Evolutionary conservation across 2,113 vertebrate genomes (phyloP).

Genomic region (Lycocorax pyrrhopterus): DNA sequence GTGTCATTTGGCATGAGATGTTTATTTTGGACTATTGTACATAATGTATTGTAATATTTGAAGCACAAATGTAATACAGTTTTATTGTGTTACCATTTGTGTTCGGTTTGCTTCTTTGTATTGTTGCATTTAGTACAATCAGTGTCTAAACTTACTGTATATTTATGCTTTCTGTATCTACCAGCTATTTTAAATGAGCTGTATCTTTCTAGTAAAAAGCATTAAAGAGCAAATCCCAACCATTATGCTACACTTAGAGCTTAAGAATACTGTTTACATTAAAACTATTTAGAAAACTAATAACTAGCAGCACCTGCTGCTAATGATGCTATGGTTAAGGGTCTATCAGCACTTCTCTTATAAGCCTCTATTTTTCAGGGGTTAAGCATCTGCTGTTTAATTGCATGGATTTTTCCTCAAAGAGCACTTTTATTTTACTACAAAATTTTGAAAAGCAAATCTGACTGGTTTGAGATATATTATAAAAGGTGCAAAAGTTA

Average conservation of each 20-base stretch:
- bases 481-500: conserved; percentile 60
- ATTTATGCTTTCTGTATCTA: conserved; percentile 81
- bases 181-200: conserved; percentile 82
- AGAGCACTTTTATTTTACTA: conserved; percentile 77
- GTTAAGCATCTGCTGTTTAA: conserved; percentile 72
- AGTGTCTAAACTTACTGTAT: conserved; percentile 80
- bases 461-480: conserved; percentile 52
- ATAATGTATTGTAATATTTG: conserved; percentile 97
- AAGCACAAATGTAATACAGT: conserved; percentile 99
- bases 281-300: conserved; percentile 64
- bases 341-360: conserved; percentile 66
- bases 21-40: conserved; percentile 97
- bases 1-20: conserved; percentile 96
- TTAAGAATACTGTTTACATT: conserved; percentile 71
- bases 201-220: conserved; percentile 80
- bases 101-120: conserved; percentile 82
- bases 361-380: conserved; percentile 73
- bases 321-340: conserved; percentile 50
- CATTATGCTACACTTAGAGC: conserved; percentile 67
- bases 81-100: conserved; percentile 96
- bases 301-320: conserved; percentile 65
- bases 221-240: conserved; percentile 75
- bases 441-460: conserved; percentile 66
- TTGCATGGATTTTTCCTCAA: conserved; percentile 64
- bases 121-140: conserved; percentile 84